Base-by-base conservation (phyloP, 2,113 vertebrate species). In the Tautogolabrus adspersus region DNA sequence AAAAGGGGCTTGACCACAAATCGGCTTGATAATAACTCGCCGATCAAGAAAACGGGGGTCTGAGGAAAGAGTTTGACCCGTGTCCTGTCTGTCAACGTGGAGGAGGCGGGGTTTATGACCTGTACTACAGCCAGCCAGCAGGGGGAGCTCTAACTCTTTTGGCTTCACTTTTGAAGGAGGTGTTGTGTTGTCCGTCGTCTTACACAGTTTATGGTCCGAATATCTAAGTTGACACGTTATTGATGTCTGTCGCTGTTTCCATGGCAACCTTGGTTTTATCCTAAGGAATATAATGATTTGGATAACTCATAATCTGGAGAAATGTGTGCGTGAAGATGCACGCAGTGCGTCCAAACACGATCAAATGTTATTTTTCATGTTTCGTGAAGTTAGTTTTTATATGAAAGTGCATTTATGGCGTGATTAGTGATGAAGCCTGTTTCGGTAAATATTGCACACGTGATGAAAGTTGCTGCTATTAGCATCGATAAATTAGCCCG, bases 391-490 rank as follows among this genome's bases (percentile, higher is more conserved):
- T 74, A 59, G 58, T 91, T 90, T 92, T 91, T 92, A 90, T 89
- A 69, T 85, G 63, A 56, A 85, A 83, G 75, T 66, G 84, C 86
- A 68, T 89, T 89, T 86, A 78, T 83, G 47, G 66, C 85, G 79
- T 76, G 72, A 51, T 86, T 82, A 84, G 66, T 55, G 55, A 75
- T 74, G 51, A 80, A 71, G 3, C 26, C 38, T 79, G 56, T 85
- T 78, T 86, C 54, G 74, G 83, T 51, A 10, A 91, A 66, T 87
- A 61, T 91, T 93, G 91, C 92, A 93, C 91, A 91, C 74, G 75
- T 86, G 63, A 71, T 79, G 79, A 59, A 77, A 88, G 85, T 85
- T 80, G 91, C 86, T 93, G 92, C 92, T 93, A 90, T 82, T 77
- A 78, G 73, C 83, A 54, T 82, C 87, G 82, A 2, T 90, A 84